Base-by-base conservation (phyloP, 2,113 vertebrate species). In the Willisornis vidua region DNA sequence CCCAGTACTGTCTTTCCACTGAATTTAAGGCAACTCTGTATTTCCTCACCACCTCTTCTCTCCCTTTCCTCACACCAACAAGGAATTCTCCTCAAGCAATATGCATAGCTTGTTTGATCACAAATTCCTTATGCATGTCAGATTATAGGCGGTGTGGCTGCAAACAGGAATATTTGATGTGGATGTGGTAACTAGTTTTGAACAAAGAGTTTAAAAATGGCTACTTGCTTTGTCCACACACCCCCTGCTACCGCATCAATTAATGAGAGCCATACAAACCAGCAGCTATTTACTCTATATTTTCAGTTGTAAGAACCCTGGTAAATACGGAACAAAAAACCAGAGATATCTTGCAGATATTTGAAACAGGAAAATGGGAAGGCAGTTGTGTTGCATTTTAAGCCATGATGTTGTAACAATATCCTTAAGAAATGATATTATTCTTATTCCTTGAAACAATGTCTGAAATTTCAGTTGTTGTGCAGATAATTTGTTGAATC, bases 171-270 rank as follows among this genome's bases (percentile, higher is more conserved):
- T 89, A 68, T 89, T 94, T 95, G 85, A 89, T 63, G 39, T 93
- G 24, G 8, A 85, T 81, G 54, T 91, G 73, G 80, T 95, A 93
- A 85, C 52, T 82, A 61, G 45, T 76, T 83, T 96, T 95, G 63
- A 94, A 90, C 39, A 85, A 74, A 91, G 41, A 80, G 61, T 66
- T 93, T 83, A 88, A 88, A 91, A 91, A 91, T 68, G 92, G 23
- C 48, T 88, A 37, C 57, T 90, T 96, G 29, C 57, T 12, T 3
- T 94, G 52, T 96, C 74, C 88, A 78, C 74, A 49, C n/a, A 39
- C 35, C 18, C 26, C n/a, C 61, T 63, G 43, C 87, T 94, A 62
- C 89, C 11, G 3, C 51, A 67, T 94, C 10, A 14, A 80, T 94
- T 94, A 90, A 75, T 63, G 46, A 35, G 15, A 92, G 24, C 45